These are phyloP conservation scores for Pimpla rufipes DNA, from an alignment of 2,888 invertebrate genomes.

Conservation along the genomic window DNA sequence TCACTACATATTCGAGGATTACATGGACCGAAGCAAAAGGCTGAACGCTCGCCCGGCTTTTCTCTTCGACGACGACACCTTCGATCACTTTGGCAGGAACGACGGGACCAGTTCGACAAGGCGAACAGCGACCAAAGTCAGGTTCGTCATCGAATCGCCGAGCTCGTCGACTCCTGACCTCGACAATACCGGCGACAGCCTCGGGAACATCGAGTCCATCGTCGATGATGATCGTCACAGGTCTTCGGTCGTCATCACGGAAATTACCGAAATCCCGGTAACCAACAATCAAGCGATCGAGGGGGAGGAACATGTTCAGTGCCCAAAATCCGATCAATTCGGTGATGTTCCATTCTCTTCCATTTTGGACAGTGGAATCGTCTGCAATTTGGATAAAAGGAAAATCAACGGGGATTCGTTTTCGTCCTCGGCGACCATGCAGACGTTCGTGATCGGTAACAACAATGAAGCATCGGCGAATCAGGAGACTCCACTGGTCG, in stretches of 20 bases:
- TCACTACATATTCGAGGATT: slow-evolving; percentile 80
- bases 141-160: slow-evolving; percentile 80
- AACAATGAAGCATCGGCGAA: neutral
- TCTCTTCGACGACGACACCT: slow-evolving; percentile 63
- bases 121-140: slow-evolving; percentile 75
- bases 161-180: slow-evolving; percentile 71
- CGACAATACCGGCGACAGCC: slow-evolving; percentile 58
- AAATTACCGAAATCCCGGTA: too few species aligned
- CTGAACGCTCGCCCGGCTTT: slow-evolving; percentile 65
- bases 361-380: slow-evolving; percentile 37
- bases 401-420: neutral
- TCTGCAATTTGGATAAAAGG: neutral
- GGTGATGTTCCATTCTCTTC: slow-evolving; percentile 69
- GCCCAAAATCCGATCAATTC: slow-evolving; percentile 59
- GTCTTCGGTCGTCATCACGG: slow-evolving; percentile 53
- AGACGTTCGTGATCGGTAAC: neutral
- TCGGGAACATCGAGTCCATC: slow-evolving; percentile 67
- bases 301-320: neutral
- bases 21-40: slow-evolving; percentile 77
- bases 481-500: neutral
- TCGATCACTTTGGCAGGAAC: slow-evolving; percentile 27
- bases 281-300: neutral
- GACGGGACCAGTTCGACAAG: slow-evolving; percentile 22
- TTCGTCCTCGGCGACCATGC: neutral
- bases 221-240: slow-evolving; percentile 41